These are phyloP conservation scores for Physeter macrocephalus DNA, from an alignment of 2,113 vertebrate genomes.

Conservation along the genomic window DNA sequence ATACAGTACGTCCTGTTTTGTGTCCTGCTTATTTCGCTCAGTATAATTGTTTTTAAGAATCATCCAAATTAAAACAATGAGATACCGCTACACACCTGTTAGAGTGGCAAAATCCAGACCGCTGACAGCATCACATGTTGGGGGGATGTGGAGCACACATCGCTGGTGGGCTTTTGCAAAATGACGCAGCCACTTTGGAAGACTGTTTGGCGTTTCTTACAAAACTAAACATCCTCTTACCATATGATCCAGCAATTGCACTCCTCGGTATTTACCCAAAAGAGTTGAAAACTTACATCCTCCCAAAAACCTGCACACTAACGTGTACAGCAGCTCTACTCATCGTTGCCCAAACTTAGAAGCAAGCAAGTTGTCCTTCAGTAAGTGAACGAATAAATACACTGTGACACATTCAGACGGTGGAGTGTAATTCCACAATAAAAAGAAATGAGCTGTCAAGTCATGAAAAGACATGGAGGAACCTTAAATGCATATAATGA, in stretches of 20 bases:
- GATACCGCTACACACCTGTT: not conserved
- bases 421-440: not conserved
- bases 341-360: not conserved
- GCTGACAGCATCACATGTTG: not conserved
- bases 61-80: too few relatives aligned
- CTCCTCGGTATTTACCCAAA: not conserved
- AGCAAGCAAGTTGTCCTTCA: not conserved
- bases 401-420: not conserved
- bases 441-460: not conserved
- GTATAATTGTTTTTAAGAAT: not conserved
- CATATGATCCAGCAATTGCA: not conserved
- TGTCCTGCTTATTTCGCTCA: not conserved
- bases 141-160: not conserved
- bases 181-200: not conserved
- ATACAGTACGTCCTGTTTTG: too few relatives aligned
- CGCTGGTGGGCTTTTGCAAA: not conserved
- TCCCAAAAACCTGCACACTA: not conserved
- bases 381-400: not conserved
- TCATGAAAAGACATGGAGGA: not conserved
- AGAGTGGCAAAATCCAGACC: not conserved
- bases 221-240: not conserved
- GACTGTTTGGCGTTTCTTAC: not conserved
- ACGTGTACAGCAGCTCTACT: not conserved
- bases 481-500: not conserved
- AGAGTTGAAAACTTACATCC: not conserved